phyloP scores from a whole-genome alignment of 30 jellyfish, hydroid and myxozoan genomes.

The Cassiopea andromeda region DNA sequence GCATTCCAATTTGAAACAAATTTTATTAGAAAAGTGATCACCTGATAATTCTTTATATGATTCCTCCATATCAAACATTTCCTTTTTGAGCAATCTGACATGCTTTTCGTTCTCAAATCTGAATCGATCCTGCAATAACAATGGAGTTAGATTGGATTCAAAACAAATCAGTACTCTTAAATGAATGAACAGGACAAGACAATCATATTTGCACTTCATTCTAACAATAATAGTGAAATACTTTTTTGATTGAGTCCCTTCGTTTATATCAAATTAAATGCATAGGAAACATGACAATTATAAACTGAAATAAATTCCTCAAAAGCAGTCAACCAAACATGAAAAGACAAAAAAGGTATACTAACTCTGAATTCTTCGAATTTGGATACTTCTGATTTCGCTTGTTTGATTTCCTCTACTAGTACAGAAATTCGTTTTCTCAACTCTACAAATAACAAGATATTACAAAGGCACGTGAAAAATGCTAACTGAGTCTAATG shows the following conservation, averaged over 20 bases:
- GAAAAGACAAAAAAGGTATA: neutral
- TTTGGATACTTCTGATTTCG: slow-evolving; percentile 4
- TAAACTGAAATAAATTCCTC: too few relatives aligned
- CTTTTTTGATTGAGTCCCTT: too few relatives aligned
- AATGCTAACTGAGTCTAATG: too few relatives aligned
- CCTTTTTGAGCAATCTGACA: slow-evolving; percentile 67
- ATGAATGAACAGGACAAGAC: too few relatives aligned
- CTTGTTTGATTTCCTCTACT: slow-evolving; percentile 14
- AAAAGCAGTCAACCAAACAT: neutral
- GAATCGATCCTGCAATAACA: slow-evolving; percentile 56
- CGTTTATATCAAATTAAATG: too few relatives aligned
- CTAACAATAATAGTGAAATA: too few relatives aligned
- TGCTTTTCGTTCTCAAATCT: slow-evolving; percentile 66
- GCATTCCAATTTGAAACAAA: too few relatives aligned
- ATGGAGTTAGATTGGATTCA: neutral
- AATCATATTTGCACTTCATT: too few relatives aligned
- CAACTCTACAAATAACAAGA: slow-evolving; percentile 14
- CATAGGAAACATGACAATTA: too few relatives aligned
- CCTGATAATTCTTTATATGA: slow-evolving; percentile 83
- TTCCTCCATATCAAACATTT: slow-evolving; percentile 84
- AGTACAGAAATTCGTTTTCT: slow-evolving; percentile 33
- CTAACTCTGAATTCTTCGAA: slow-evolving; percentile 55
- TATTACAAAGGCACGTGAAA: too few relatives aligned
- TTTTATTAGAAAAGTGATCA: neutral
- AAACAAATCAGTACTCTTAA: neutral